Conservation (phyloP, 2,888 invertebrate species). For the Myopa testacea region DNA sequence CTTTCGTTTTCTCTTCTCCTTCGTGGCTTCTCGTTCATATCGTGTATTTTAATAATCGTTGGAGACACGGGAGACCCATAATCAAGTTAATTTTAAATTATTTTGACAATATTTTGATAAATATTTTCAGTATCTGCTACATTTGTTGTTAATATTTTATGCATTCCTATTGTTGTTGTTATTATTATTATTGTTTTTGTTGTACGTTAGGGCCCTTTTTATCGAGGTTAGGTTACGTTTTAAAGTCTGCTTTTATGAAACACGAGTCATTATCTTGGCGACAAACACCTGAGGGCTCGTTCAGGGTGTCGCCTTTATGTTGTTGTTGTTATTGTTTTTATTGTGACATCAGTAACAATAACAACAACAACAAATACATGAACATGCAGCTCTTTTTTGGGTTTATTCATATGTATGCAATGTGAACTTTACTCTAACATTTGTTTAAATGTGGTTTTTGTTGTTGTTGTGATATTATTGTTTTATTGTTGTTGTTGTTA, state of each 20-base stretch:
- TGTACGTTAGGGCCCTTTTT: background rate
- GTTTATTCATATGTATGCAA: background rate
- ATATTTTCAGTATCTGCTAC: background rate
- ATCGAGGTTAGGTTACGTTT: background rate
- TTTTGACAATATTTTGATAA: background rate
- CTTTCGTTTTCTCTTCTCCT: too few relatives aligned
- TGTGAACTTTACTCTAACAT: too few relatives aligned
- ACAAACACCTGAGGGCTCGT: constrained; percentile 38
- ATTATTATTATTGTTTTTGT: background rate
- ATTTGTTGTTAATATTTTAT: background rate
- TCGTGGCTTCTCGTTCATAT: too few relatives aligned
- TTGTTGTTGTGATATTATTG: background rate
- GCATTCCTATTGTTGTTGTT: constrained; percentile 24
- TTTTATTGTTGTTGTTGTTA: background rate
- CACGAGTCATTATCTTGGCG: constrained; percentile 16
- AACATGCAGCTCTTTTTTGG: background rate
- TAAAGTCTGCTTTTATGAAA: background rate
- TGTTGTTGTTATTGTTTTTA: constrained; percentile 26
- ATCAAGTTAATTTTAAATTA: background rate
- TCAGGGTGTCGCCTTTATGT: constrained; percentile 19
- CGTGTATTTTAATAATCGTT: too few relatives aligned
- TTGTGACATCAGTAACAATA: background rate
- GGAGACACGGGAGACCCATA: too few relatives aligned
- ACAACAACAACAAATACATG: background rate
- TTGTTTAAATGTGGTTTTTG: too few relatives aligned